These are phyloP conservation scores for Erinaceus europaeus DNA, from an alignment of 2,113 vertebrate species.

Conservation along the genomic window DNA sequence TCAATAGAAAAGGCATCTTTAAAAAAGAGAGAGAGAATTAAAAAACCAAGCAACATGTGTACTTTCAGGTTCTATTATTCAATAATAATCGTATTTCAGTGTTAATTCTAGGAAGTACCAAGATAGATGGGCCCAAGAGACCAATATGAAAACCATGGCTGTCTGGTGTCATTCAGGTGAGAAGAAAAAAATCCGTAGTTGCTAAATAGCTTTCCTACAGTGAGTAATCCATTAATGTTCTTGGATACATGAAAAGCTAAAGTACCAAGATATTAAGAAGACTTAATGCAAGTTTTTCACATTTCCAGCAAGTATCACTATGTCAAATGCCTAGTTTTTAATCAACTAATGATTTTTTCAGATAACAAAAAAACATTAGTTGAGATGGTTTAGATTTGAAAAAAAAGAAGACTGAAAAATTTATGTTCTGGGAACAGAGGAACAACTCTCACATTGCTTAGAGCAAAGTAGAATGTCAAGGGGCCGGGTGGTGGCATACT, in stretches of 20 bases:
- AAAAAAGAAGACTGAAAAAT: conserved; percentile 26
- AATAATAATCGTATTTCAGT: no score
- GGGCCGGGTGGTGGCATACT: no score
- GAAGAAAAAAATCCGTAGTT: neutral
- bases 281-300: neutral
- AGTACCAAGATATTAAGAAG: neutral
- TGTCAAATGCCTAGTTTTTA: neutral
- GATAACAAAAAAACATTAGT: neutral
- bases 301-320: conserved; percentile 8
- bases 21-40: no score
- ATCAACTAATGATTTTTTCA: neutral
- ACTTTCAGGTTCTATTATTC: no score
- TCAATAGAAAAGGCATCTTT: no score
- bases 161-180: neutral
- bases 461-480: neutral
- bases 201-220: neutral
- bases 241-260: neutral
- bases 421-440: neutral
- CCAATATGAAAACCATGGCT: neutral
- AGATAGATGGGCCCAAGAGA: neutral
- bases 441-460: neutral
- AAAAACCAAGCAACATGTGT: no score
- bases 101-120: neutral
- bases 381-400: neutral
- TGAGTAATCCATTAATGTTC: neutral